These are phyloP conservation scores for Asbolus verrucosus DNA, from an alignment of 1,140 invertebrate genomes.

Conservation along the genomic window DNA sequence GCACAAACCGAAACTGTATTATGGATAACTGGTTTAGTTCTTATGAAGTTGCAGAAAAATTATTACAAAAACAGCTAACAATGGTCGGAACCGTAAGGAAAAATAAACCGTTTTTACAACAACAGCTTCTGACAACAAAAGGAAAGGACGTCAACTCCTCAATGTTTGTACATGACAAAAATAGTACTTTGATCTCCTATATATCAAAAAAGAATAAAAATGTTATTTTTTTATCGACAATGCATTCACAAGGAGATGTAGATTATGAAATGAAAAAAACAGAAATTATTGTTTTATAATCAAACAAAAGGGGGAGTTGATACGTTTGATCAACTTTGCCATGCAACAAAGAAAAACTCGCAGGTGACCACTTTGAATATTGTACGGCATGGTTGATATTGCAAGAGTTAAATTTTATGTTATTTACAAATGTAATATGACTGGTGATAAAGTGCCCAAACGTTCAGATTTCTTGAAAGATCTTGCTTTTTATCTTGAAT, in stretches of 20 bases:
- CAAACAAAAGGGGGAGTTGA: too few relatives aligned
- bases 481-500: too few relatives aligned
- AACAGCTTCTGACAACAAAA: background rate
- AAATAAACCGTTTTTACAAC: constrained; percentile 53
- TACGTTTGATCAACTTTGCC: too few relatives aligned
- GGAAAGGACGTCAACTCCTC: background rate
- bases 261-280: too few relatives aligned
- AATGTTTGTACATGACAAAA: constrained; percentile 44
- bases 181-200: background rate
- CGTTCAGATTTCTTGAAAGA: too few relatives aligned
- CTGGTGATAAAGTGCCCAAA: too few relatives aligned
- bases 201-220: constrained; percentile 47
- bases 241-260: constrained; percentile 54
- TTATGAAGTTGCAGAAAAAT: constrained; percentile 47
- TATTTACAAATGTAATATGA: too few relatives aligned
- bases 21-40: constrained; percentile 44
- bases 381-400: too few relatives aligned
- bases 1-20: constrained; percentile 42
- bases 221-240: constrained; percentile 56
- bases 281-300: too few relatives aligned
- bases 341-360: too few relatives aligned
- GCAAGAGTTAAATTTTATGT: too few relatives aligned
- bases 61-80: constrained; percentile 58
- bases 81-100: constrained; percentile 58
- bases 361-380: too few relatives aligned